A percentile compares a stretch with the other conserved stretches of the same genome.
Evolutionary conservation across 2,888 invertebrate species (phyloP).

Genomic region (Melolontha melolontha): DNA sequence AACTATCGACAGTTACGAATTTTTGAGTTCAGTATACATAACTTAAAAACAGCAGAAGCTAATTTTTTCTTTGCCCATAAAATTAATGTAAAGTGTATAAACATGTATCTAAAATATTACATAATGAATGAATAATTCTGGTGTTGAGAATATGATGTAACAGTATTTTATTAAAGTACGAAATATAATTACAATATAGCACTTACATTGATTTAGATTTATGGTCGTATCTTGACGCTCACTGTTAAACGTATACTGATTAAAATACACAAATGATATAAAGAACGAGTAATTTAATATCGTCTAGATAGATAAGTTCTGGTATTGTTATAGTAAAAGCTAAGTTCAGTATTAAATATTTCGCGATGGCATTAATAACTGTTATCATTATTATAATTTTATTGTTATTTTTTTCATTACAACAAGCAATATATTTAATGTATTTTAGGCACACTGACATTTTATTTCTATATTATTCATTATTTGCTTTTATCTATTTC

Average conservation of each 20-base stretch:
- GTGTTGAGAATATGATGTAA: no score
- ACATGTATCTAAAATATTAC: no score
- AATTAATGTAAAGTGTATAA: no score
- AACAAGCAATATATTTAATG: constrained; percentile 50
- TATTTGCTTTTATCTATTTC: constrained; percentile 19
- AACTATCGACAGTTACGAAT: no score
- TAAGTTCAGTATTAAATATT: constrained; percentile 14
- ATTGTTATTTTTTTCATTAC: constrained; percentile 54
- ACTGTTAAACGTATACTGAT: not conserved
- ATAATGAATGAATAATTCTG: no score
- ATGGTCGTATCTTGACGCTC: not conserved
- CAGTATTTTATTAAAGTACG: no score
- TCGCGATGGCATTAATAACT: constrained; percentile 44
- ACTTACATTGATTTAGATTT: no score
- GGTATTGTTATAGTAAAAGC: not conserved
- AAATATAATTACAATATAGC: no score
- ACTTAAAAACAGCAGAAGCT: no score
- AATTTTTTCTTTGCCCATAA: no score
- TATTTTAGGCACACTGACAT: constrained; percentile 40
- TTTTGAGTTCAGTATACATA: no score
- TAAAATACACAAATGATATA: constrained; percentile 6
- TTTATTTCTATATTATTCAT: constrained; percentile 12
- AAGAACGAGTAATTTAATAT: constrained; percentile 16
- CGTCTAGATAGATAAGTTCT: constrained; percentile 12
- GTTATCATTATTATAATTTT: constrained; percentile 58